Percentiles rank a stretch among this genome's conserved stretches.
Conservation (phyloP, 2,113 vertebrate genomes). For the Elaphurus davidianus region DNA sequence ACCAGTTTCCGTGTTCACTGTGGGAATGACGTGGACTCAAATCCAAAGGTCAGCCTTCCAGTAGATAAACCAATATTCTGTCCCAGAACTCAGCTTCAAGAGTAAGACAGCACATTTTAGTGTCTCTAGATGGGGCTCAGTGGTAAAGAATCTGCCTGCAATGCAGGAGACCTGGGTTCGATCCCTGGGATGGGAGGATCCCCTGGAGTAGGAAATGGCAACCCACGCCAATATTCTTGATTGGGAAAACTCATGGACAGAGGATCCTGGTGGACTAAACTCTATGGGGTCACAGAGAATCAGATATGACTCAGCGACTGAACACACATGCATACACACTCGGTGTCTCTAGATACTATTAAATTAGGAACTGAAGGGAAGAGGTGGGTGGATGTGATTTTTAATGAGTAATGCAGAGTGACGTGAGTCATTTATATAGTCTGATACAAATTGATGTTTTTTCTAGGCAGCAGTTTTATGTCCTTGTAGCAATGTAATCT, state of each 20-base stretch:
- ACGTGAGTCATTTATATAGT: constrained; percentile 28
- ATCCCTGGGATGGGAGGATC: neutral
- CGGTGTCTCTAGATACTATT: neutral
- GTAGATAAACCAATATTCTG: neutral
- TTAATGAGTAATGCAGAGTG: neutral
- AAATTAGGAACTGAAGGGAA: neutral
- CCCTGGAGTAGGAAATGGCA: neutral
- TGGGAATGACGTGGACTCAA: neutral
- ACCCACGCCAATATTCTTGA: neutral
- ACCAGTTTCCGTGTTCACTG: neutral
- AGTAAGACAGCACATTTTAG: neutral
- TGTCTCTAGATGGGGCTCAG: neutral
- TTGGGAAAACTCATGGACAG: neutral
- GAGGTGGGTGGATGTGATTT: neutral
- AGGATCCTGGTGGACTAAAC: neutral
- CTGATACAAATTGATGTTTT: neutral
- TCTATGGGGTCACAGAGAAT: neutral
- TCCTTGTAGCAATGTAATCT: neutral
- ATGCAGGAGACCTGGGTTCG: neutral
- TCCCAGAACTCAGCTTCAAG: neutral
- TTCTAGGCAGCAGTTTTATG: neutral
- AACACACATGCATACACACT: neutral
- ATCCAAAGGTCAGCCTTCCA: neutral
- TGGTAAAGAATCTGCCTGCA: neutral
- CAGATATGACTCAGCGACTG: neutral